phyloP scores from a whole-genome alignment of 2,113 vertebrate genomes.

The Merops nubicus region DNA sequence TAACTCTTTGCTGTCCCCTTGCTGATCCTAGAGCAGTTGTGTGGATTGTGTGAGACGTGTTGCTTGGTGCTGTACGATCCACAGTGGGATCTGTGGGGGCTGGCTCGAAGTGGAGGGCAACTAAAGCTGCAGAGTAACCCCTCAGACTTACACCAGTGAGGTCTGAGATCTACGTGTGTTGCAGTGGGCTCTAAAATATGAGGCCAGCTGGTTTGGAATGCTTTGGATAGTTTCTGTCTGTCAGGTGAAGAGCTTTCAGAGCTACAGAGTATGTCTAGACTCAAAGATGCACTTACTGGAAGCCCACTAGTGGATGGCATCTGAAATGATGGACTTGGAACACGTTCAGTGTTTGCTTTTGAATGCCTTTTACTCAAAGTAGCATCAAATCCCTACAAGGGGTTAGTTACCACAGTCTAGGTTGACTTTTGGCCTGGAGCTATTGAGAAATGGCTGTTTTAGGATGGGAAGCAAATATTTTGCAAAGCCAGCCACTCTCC shows the following conservation, averaged over 20 bases:
- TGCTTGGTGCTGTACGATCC: neutral
- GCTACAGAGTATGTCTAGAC: neutral
- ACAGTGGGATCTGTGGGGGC: neutral
- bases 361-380: neutral
- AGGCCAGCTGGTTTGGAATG: neutral
- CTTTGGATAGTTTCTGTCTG: neutral
- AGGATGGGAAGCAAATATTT: neutral
- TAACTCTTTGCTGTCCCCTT: neutral
- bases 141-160: neutral
- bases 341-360: neutral
- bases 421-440: neutral
- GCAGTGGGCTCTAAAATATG: neutral
- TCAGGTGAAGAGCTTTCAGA: neutral
- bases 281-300: neutral
- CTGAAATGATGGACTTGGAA: neutral
- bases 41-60: neutral
- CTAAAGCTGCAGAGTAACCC: neutral
- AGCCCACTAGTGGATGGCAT: neutral
- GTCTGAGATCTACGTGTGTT: neutral
- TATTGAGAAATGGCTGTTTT: neutral
- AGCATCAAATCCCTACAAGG: neutral
- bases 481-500: neutral
- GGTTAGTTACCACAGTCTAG: neutral
- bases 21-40: neutral
- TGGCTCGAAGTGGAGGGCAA: neutral